Conservation (phyloP, 2,113 vertebrate genomes). For the Tringa solitaria region DNA sequence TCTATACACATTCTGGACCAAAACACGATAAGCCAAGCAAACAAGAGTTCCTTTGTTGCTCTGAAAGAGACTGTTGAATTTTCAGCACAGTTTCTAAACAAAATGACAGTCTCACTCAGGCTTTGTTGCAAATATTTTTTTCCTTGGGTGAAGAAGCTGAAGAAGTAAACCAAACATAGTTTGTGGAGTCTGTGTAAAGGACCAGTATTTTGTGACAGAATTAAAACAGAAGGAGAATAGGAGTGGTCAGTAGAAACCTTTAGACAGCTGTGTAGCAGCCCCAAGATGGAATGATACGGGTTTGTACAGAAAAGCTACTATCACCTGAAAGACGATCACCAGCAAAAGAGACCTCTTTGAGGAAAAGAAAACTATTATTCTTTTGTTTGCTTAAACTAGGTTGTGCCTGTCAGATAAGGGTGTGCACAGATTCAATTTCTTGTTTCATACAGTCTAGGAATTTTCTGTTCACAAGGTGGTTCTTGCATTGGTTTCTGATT, state of each 20-base stretch:
- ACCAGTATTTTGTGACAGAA: slow-evolving; percentile 43
- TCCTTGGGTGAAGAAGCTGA: slow-evolving; percentile 30
- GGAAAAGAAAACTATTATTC: slow-evolving; percentile 72
- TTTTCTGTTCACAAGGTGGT: slow-evolving; percentile 68
- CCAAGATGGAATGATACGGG: slow-evolving; percentile 70
- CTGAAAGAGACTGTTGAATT: slow-evolving; percentile 42
- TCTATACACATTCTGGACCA: slow-evolving; percentile 63
- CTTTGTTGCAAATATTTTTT: slow-evolving; percentile 59
- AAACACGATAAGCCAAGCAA: slow-evolving; percentile 72
- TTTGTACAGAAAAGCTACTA: slow-evolving; percentile 67
- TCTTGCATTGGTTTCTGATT: slow-evolving; percentile 63
- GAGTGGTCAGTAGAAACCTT: slow-evolving; percentile 52
- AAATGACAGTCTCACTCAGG: slow-evolving; percentile 51
- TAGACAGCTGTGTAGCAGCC: slow-evolving; percentile 75
- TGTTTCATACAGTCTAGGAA: slow-evolving; percentile 52
- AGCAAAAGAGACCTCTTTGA: slow-evolving; percentile 68
- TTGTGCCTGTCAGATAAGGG: slow-evolving; percentile 71
- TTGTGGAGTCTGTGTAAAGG: slow-evolving; percentile 9
- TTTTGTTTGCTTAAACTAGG: slow-evolving; percentile 74
- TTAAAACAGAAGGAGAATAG: slow-evolving; percentile 49
- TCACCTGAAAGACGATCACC: slow-evolving; percentile 70
- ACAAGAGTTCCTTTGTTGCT: slow-evolving; percentile 76
- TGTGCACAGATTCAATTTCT: slow-evolving; percentile 74
- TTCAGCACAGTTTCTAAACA: slow-evolving; percentile 60
- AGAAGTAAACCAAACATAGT: slow-evolving; percentile 18